phyloP scores from a whole-genome alignment of 2,888 invertebrate genomes.

The Cacoxenus indagator region DNA sequence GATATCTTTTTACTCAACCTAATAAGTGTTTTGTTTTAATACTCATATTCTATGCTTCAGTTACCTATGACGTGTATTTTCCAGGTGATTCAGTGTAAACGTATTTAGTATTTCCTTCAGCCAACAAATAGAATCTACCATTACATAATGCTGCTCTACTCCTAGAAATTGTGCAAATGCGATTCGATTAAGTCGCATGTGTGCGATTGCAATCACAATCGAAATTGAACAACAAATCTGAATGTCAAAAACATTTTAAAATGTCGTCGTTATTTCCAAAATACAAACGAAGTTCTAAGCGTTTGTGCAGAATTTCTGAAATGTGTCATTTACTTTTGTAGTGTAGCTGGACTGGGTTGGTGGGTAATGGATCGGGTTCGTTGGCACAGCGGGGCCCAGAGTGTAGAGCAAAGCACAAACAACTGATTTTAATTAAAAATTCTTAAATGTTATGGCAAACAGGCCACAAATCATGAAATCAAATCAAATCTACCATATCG shows the following conservation, averaged over 20 bases:
- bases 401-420: background rate
- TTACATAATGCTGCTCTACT: too few species aligned
- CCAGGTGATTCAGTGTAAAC: too few species aligned
- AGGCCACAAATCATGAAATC: constrained; percentile 31
- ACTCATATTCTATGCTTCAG: too few species aligned
- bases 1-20: too few species aligned
- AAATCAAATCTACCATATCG: constrained; percentile 62
- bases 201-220: background rate
- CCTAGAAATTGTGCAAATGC: too few species aligned
- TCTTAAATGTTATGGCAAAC: constrained; percentile 39
- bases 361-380: too few species aligned
- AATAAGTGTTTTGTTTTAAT: too few species aligned
- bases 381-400: too few species aligned
- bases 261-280: background rate
- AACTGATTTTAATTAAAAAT: constrained; percentile 4
- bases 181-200: background rate
- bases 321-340: constrained; percentile 8
- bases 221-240: background rate
- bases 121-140: too few species aligned
- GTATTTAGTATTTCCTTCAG: too few species aligned
- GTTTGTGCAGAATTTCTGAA: background rate
- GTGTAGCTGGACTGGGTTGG: too few species aligned
- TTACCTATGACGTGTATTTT: too few species aligned
- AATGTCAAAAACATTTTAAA: background rate
- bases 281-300: background rate